Evolutionary conservation across 1,140 invertebrate genomes (phyloP), one percentile per base, ranked within the genome.

Genomic region (Hycleus phaleratus): DNA sequence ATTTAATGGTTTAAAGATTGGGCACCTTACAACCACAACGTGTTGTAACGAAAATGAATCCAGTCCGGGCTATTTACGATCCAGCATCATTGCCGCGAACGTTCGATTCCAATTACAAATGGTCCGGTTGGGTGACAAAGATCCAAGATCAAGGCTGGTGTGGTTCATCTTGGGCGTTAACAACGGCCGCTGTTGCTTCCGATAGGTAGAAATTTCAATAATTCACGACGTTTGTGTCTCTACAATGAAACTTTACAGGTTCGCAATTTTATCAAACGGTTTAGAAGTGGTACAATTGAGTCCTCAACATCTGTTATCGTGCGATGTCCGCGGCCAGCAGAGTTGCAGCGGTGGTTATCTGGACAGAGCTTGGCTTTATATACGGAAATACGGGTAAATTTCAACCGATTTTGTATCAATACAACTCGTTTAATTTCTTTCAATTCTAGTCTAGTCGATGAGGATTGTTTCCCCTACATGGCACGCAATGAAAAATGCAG

Each of bases 141-240:
- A 77, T 96, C 7, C 75, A 82, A 8, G 93, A 98, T 75, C 95
- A 98, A 75, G 87, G 87, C 38, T 93, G 93, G 86, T 92, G 94
- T 68, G 93, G 85, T 1, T 82, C 91, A 0, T 95, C 93, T 1
- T 97, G 94, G 94, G 93, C 93, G 0, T 81, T 97, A 39, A 90
- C 90, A 0, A 91, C 93, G 0, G 84, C 86, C 8, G 83, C 82
- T 2, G 83, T 92, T n/a, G 86, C 85, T 52, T 85, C 85, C 42
- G 88, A 91, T 68, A 82, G 84, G 74, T 85, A 68, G 45, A 42
- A 42, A 4, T 9, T 3, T 42, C 5, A 1, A 0, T 11, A 5
- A 42, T 48, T 39, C 10, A 4, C 1, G 18, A 18, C 18, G 1
- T 18, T 18, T 18, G 10, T 48, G 7, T 26, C 6, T 26, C 48